Evolutionary conservation across 2,113 vertebrate genomes (phyloP).

Genomic region (Rhinopithecus roxellana): DNA sequence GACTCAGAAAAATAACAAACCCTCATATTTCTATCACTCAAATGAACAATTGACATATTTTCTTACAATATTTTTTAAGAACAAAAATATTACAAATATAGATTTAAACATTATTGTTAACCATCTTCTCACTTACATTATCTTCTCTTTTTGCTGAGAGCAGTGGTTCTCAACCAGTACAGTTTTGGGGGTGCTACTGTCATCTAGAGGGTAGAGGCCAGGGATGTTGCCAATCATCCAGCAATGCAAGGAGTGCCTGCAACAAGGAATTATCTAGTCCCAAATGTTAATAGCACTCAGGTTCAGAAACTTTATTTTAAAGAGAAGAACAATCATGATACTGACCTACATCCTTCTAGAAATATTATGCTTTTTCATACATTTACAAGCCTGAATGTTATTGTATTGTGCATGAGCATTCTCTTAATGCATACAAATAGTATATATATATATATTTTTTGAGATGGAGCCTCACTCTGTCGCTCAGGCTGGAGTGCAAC

Average conservation of each 20-base stretch:
- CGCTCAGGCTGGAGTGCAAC: too few relatives aligned
- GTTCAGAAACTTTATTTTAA: background rate
- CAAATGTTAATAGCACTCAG: background rate
- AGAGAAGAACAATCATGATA: background rate
- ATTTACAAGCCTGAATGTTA: slow-evolving; percentile 28
- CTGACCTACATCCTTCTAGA: background rate
- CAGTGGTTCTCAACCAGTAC: background rate
- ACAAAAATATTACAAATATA: background rate
- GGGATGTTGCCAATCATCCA: background rate
- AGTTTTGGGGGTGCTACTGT: background rate
- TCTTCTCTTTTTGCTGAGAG: background rate
- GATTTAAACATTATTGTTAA: background rate
- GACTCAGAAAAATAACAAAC: background rate
- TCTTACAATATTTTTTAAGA: background rate
- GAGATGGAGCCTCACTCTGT: too few relatives aligned
- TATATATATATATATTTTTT: too few relatives aligned
- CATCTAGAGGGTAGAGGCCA: background rate
- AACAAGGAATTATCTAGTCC: background rate
- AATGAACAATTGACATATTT: slow-evolving; percentile 4
- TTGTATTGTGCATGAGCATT: slow-evolving; percentile 25
- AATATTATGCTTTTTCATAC: slow-evolving; percentile 25
- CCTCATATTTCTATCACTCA: background rate
- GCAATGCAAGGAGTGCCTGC: background rate
- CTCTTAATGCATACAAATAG: slow-evolving; percentile 53
- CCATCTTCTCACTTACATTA: background rate